Evolutionary conservation across 37 sponge, comb jelly and placozoan genomes (phyloP), one percentile per base, ranked within the genome.

Genomic region (Axinella damicornis): DNA sequence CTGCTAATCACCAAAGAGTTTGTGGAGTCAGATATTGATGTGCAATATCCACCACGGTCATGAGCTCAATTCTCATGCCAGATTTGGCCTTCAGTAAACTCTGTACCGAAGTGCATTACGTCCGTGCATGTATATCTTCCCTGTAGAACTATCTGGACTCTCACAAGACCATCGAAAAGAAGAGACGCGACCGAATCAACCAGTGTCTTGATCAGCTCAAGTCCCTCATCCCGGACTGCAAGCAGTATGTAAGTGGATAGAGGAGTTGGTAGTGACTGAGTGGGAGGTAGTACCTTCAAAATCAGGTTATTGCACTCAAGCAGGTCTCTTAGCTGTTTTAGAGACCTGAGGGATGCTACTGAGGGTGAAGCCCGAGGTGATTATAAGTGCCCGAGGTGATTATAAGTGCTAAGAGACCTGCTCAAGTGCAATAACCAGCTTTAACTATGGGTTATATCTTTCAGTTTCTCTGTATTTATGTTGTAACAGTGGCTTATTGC

Each of bases 81-180:
- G n/a, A n/a, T n/a, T n/a, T n/a, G n/a, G n/a, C n/a, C n/a, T n/a
- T n/a, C n/a, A n/a, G n/a, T n/a, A n/a, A n/a, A n/a, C n/a, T n/a
- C n/a, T n/a, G n/a, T n/a, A n/a, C 36, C 20, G 36, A 59, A 22
- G 68, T 64, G 20, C 6, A 62, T 30, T 39, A 15, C 17, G 16
- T 57, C 5, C 71, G 22, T 22, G 39, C 18, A 31, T 53, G 5
- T 67, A 32, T 73, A 13, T 37, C 36, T 18, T 62, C 28, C 19
- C 21, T 76, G 5, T 71, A 94, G 94, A 90, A 90, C 52, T 95
- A 95, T 58, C 60, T 95, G 46, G 95, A 95, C 57, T 95, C 95
- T 18, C 95, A 95, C 85, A 95, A 95, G 83, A 83, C 67, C 57
- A 95, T 95, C 79, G 95, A 95, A 69, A 95, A 95, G 95, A 95